phyloP scores from a whole-genome alignment of 2,888 invertebrate genomes.

The Chalcosyrphus nemorum region DNA sequence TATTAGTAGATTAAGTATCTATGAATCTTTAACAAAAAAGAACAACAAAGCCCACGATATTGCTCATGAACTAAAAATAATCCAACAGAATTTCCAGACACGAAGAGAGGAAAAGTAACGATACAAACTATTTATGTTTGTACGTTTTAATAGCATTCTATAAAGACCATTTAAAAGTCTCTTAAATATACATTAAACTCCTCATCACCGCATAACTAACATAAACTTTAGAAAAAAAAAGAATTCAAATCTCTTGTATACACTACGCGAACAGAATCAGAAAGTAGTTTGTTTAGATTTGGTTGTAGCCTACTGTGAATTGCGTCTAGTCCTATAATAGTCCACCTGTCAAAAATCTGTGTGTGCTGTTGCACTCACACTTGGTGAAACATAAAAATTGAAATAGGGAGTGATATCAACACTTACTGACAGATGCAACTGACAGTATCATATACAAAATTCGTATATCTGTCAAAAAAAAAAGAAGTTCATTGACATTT shows the following conservation, averaged over 20 bases:
- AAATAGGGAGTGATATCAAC: conserved; percentile 22
- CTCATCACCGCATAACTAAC: conserved; percentile 57
- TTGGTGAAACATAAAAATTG: conserved; percentile 12
- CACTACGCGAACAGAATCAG: background rate
- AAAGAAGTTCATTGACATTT: conserved; percentile 68
- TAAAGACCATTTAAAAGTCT: conserved; percentile 61
- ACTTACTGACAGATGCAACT: conserved; percentile 35
- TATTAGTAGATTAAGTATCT: conserved; percentile 10
- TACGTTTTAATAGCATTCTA: conserved; percentile 48
- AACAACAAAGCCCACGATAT: background rate
- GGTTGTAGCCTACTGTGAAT: conserved; percentile 10
- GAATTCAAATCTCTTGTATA: background rate
- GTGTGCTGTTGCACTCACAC: background rate
- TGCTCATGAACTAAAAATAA: conserved; percentile 16
- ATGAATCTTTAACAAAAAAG: background rate
- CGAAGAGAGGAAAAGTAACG: background rate
- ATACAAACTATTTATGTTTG: conserved; percentile 34
- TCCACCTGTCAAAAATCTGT: conserved; percentile 39
- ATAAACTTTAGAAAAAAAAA: conserved; percentile 25
- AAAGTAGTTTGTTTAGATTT: conserved; percentile 39
- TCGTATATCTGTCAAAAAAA: too few species aligned
- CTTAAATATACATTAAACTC: conserved; percentile 60
- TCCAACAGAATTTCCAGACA: background rate
- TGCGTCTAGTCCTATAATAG: conserved; percentile 3
- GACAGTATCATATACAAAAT: too few species aligned